Base-by-base conservation (phyloP, 2,888 invertebrate species). In the Dasysyrphus tricinctus region DNA sequence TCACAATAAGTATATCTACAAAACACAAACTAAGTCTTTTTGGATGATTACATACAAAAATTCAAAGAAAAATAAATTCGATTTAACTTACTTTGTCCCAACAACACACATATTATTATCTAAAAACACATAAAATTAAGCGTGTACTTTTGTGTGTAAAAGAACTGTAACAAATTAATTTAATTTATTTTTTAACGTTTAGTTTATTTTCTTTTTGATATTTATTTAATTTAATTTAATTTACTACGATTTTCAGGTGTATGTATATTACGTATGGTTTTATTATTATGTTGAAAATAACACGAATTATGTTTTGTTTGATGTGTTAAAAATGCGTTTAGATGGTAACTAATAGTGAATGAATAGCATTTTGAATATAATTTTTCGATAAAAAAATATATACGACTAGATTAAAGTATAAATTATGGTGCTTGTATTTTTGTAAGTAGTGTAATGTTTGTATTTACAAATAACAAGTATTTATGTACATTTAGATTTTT, bases 31-130 rank as follows among this genome's bases (percentile, higher is more conserved):
- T 65, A 74, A 54, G n/a, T 83, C 56, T 78, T 56, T 24, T 63
- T 75, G 39, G 54, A 56, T 57, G 57, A 49, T 56, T 57, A 57
- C 44, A 51, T 78, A 56, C 32, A 65, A 19, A 44, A 65, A 76
- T 19, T 65, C 44, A 67, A 67, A 56, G 24, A 59, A 67, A 24
- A 69, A 16, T 24, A 54, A 80, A 70, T 37, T 77, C 42, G 32
- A 63, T 75, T 80, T 19, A 84, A 84, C 84, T 84, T 84, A 84
- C 84, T 84, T 84, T 80, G 44, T 76, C 76, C 76, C 76, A 72
- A 84, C 65, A 80, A 80, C 47, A 80, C 72, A 80, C 57, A 63
- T 56, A 65, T 69, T 73, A 63, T 63, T 47, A 59, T 75, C 47
- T 63, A 63, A 75, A 70, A 79, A 83, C 74, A 75, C 54, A 70